Conservation (phyloP, 2,888 invertebrate genomes). For the Campoplex nolae region DNA sequence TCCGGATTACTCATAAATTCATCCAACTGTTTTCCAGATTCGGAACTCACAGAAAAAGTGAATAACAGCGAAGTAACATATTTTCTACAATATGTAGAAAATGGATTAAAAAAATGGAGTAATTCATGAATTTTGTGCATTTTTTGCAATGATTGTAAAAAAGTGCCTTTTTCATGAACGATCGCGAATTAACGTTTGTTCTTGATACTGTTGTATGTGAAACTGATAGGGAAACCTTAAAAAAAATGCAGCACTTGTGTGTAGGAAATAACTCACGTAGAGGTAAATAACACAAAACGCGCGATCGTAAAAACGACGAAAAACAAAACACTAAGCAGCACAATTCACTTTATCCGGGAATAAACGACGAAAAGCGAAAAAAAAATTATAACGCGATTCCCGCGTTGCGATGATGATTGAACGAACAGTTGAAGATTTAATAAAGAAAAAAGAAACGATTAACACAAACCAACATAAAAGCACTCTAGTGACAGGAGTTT, state of each 20-base stretch:
- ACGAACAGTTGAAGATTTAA: not conserved
- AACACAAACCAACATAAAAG: not conserved
- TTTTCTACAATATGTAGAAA: too few species aligned
- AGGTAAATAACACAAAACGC: not conserved
- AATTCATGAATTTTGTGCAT: not conserved
- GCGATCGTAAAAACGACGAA: not conserved
- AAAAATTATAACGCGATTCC: not conserved
- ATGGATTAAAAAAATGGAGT: too few species aligned
- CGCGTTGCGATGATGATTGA: not conserved
- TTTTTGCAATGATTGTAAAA: not conserved
- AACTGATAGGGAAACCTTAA: not conserved
- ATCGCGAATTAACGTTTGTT: not conserved
- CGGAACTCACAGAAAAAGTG: not conserved
- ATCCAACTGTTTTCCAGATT: not conserved
- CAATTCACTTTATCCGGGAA: not conserved
- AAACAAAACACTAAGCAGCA: not conserved
- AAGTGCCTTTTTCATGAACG: not conserved
- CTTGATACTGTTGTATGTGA: not conserved
- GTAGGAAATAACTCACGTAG: not conserved
- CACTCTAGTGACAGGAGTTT: not conserved
- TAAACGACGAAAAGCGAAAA: not conserved
- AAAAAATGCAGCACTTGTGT: not conserved
- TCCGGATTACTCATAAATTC: not conserved
- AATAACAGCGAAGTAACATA: not conserved
- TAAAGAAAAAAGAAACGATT: not conserved